Base-by-base conservation (phyloP, 2,888 invertebrate species). In the Erpobdella octoculata region DNA sequence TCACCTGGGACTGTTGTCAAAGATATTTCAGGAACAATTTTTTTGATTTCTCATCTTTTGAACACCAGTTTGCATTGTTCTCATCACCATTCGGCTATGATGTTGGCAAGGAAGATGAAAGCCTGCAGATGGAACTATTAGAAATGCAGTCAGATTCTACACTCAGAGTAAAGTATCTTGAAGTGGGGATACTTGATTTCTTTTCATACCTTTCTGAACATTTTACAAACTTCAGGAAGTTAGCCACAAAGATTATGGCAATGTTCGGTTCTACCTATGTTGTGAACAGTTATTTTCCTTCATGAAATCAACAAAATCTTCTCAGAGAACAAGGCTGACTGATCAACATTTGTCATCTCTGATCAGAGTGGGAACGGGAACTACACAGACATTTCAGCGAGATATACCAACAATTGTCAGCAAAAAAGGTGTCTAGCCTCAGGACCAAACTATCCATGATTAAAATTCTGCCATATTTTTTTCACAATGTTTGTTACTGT, bases 31-130 rank as follows among this genome's bases (percentile, higher is more conserved):
- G 59, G 59, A 59, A 59, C 2, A 28, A 59, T 59, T 59, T n/a
- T 59, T 28, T n/a, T 59, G 21, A 59, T 59, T 59, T 59, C 59
- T 59, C 31, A 31, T 59, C 59, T 28, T 59, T 59, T 59, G 59
- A 59, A 59, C 31, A 31, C 6, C 59, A 59, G 15, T 59, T 59
- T 59, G 25, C 46, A 15, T 41, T n/a, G n/a, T 41, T 41, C 46
- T 41, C n/a, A n/a, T 12, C 46, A 41, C 46, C n/a, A 41, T 41
- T 41, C 46, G n/a, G 46, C 46, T 41, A 15, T 41, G 46, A 15
- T 41, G 46, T n/a, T 41, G 46, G 12, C n/a, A 41, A 41, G n/a
- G 46, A 21, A 21, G 15, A 59, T 21, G 3, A 59, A 59, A 59
- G 28, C 21, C 28, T 59, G 59, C 6, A 59, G 5, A 3, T 21